Evolutionary conservation across 2,797 vertebrate genomes (phyloP), one percentile per base, ranked within the genome.

Genomic region (Sternotherus odoratus): DNA sequence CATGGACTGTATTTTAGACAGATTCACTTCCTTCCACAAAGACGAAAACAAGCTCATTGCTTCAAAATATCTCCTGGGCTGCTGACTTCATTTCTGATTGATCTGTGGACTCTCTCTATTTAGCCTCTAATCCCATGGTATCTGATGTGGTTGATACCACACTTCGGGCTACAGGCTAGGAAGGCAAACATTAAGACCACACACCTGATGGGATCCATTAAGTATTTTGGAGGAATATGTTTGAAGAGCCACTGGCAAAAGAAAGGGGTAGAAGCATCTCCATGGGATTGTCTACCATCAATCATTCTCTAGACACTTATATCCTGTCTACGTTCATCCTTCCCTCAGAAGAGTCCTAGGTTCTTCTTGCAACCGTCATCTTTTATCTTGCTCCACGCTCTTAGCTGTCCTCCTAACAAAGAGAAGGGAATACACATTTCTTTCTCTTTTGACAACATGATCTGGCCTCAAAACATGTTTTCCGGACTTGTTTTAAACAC

Each of bases 21-120:
- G 72, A 79, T 74, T 72, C 36, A 0, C 1, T 51, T 87, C 92
- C 75, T 83, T 88, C 86, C 92, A 79, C 80, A 91, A 84, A 88
- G 87, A 86, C 93, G 26, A 26, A 86, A 84, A 94, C 94, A 92
- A 90, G 87, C 94, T 51, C 85, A 63, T 39, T 78, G 57, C 50
- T 90, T 89, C 79, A 90, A 57, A 75, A 88, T 79, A 82, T 87
- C 57, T 96, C 63, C 81, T 91, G 86, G 57, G n/a, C n/a, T 75
- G 51, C 85, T 88, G 26, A 79, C 92, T 95, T 86, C 74, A 77
- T 77, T 46, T 95, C 36, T 77, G 87, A 77, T 53, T 46, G 13
- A 48, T 75, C 28, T 8, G 4, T 75, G 72, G 43, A 48, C 72
- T 75, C 13, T 48, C 43, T 43, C 13, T 15, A 9, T 48, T 48